Conservation (phyloP, 2,113 vertebrate genomes). For the Triplophysa siluroides region DNA sequence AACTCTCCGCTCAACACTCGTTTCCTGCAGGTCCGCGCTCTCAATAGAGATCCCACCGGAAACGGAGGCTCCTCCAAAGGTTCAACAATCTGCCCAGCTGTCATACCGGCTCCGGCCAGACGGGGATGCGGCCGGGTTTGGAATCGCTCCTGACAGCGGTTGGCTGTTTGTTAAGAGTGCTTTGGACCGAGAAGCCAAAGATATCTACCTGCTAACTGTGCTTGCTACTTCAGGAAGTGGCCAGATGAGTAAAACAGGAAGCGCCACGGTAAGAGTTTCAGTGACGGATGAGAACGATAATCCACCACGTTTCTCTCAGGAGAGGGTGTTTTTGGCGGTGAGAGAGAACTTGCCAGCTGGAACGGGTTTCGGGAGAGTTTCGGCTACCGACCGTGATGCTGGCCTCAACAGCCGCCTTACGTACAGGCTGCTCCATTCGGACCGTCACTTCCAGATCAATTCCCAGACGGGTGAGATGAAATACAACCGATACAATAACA, state of each 20-base stretch:
- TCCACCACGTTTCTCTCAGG: constrained; percentile 87
- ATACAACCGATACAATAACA: not conserved
- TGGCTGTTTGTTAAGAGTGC: constrained; percentile 91
- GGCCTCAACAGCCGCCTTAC: constrained; percentile 89
- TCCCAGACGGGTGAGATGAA: constrained; percentile 83
- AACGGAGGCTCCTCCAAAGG: constrained; percentile 60
- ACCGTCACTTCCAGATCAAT: constrained; percentile 88
- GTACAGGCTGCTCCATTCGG: constrained; percentile 84
- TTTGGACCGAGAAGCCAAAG: constrained; percentile 88
- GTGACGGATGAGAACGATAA: constrained; percentile 94
- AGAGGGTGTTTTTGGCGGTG: constrained; percentile 90
- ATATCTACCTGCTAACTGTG: constrained; percentile 86
- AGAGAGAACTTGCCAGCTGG: constrained; percentile 85
- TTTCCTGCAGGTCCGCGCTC: constrained; percentile 90
- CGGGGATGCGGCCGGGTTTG: constrained; percentile 86
- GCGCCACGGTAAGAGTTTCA: constrained; percentile 84
- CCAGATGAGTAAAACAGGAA: constrained; percentile 80
- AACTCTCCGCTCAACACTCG: constrained; percentile 81
- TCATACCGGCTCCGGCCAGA: constrained; percentile 87
- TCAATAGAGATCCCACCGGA: constrained; percentile 74
- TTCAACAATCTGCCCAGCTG: constrained; percentile 63
- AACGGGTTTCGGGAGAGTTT: constrained; percentile 85
- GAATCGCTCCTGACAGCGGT: constrained; percentile 84
- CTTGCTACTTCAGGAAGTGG: constrained; percentile 80
- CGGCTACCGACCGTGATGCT: constrained; percentile 85